These are phyloP conservation scores for Petroica traversi DNA, from an alignment of 2,113 vertebrate genomes.

Conservation along the genomic window DNA sequence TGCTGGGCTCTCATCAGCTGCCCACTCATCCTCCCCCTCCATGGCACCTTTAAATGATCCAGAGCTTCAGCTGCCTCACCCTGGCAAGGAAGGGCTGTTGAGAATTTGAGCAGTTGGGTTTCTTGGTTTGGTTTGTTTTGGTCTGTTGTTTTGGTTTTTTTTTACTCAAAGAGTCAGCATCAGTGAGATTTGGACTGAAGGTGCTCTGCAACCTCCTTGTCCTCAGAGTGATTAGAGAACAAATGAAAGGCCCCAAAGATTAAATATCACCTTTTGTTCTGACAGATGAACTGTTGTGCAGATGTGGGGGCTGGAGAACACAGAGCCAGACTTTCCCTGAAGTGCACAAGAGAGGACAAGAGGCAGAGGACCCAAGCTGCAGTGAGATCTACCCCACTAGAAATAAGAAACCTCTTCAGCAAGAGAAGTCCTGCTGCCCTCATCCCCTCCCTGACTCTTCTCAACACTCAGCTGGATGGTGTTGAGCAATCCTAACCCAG, in stretches of 20 bases:
- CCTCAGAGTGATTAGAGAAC: neutral
- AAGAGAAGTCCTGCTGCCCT: neutral
- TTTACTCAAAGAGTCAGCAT: neutral
- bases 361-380: neutral
- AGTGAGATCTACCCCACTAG: neutral
- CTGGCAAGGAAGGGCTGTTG: neutral
- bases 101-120: neutral
- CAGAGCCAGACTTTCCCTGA: neutral
- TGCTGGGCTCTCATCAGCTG: neutral
- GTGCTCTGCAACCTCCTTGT: neutral
- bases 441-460: neutral
- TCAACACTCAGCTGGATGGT: neutral
- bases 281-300: neutral
- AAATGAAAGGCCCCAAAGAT: neutral
- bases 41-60: neutral
- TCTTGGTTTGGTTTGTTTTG: neutral
- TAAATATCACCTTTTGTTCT: neutral
- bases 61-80: neutral
- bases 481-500: neutral
- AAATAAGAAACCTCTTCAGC: neutral
- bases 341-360: neutral
- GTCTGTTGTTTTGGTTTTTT: neutral
- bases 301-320: neutral
- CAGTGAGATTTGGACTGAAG: neutral
- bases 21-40: neutral